A percentile compares a stretch with the other conserved stretches of the same genome.
Evolutionary conservation across 2,113 vertebrate species (phyloP).

Genomic region (Brachyhypopomus occidentalis): DNA sequence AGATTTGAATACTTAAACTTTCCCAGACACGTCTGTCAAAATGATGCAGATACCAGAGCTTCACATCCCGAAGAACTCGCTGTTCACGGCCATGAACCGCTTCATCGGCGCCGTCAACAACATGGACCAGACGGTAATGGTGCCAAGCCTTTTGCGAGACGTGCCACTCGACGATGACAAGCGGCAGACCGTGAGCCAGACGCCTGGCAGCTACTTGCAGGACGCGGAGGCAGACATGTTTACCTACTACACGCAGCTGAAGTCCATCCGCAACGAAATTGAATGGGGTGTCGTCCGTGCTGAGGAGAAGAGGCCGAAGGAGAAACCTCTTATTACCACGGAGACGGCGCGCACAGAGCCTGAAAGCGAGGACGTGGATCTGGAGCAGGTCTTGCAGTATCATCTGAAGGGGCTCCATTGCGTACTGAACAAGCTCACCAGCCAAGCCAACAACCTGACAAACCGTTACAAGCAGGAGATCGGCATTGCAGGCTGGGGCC

Average conservation of each 20-base stretch:
- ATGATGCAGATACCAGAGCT: slow-evolving; percentile 90
- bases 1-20: background rate
- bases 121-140: slow-evolving; percentile 98
- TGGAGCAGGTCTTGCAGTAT: slow-evolving; percentile 92
- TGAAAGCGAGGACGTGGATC: slow-evolving; percentile 83
- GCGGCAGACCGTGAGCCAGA: slow-evolving; percentile 49
- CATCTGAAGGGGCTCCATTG: slow-evolving; percentile 91
- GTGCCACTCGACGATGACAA: slow-evolving; percentile 79
- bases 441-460: slow-evolving; percentile 90
- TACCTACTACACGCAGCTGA: slow-evolving; percentile 93
- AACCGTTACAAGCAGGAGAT: slow-evolving; percentile 96
- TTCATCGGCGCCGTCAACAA: slow-evolving; percentile 96
- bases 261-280: slow-evolving; percentile 93
- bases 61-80: slow-evolving; percentile 89
- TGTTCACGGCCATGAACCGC: slow-evolving; percentile 96
- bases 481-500: slow-evolving; percentile 88
- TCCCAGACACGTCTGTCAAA: slow-evolving; percentile 40
- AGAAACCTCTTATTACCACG: slow-evolving; percentile 62
- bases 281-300: slow-evolving; percentile 87
- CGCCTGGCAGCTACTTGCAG: slow-evolving; percentile 51
- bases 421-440: slow-evolving; percentile 91
- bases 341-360: slow-evolving; percentile 60
- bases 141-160: slow-evolving; percentile 93
- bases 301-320: slow-evolving; percentile 78
- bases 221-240: slow-evolving; percentile 87